Conservation (phyloP, 2,113 vertebrate species). For the Tiliqua scincoides region DNA sequence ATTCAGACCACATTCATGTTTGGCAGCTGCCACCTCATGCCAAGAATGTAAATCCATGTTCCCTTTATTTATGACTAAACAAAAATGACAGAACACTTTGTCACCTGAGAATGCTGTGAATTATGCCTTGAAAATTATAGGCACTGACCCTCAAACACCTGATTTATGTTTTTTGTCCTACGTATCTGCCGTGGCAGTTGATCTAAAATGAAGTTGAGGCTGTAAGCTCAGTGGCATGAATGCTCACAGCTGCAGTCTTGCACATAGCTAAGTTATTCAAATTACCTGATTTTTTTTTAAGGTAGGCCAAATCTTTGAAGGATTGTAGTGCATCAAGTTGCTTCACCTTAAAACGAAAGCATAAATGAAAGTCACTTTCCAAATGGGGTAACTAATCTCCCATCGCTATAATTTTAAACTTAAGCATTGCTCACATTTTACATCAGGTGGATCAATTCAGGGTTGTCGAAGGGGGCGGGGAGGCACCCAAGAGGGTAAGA, state of each 20-base stretch:
- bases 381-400: constrained; percentile 12
- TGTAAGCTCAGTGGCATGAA: constrained; percentile 30
- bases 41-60: constrained; percentile 66
- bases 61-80: constrained; percentile 77
- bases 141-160: constrained; percentile 63
- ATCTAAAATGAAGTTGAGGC: constrained; percentile 57
- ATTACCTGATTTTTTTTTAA: background rate
- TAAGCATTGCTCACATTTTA: no score
- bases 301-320: background rate
- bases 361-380: background rate
- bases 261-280: background rate
- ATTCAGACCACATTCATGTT: constrained; percentile 66
- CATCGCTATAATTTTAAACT: background rate
- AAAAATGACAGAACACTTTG: constrained; percentile 72
- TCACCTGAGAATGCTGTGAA: constrained; percentile 68
- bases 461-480: no score
- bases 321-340: background rate
- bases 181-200: constrained; percentile 19
- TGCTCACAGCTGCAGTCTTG: background rate
- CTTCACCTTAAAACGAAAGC: constrained; percentile 3
- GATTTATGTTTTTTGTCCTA: constrained; percentile 63
- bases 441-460: no score
- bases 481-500: no score
- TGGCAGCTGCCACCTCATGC: constrained; percentile 66
- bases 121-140: constrained; percentile 69